Percentiles rank a stretch among this genome's conserved stretches.
Evolutionary conservation across 2,888 invertebrate genomes (phyloP).

Genomic region (Sepiola atlantica): DNA sequence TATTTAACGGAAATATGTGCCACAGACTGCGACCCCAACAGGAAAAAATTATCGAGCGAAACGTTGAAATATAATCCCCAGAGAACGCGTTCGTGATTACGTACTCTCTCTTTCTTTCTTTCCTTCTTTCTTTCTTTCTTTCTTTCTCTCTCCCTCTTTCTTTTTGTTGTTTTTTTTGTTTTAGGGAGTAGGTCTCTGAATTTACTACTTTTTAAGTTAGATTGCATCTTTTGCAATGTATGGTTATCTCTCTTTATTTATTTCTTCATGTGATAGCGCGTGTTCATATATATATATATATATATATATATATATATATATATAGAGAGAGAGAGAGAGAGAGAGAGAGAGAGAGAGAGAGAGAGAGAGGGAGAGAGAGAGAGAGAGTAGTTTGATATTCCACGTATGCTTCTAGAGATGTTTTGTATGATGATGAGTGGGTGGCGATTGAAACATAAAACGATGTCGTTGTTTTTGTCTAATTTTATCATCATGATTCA

Average conservation of each 20-base stretch:
- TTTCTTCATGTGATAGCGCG: not conserved
- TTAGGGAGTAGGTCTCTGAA: not conserved
- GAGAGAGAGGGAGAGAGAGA: too few relatives aligned
- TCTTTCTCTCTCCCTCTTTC: not conserved
- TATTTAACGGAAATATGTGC: conserved; percentile 32
- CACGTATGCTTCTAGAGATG: too few relatives aligned
- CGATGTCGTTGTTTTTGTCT: too few relatives aligned
- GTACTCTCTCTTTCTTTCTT: not conserved
- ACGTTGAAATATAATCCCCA: conserved; percentile 12
- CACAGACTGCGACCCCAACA: conserved; percentile 32
- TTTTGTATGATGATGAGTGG: too few relatives aligned
- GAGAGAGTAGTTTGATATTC: too few relatives aligned
- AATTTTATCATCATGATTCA: too few relatives aligned
- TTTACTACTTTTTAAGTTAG: not conserved
- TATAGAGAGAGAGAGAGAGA: too few relatives aligned
- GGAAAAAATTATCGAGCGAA: conserved; percentile 24
- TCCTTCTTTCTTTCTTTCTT: not conserved
- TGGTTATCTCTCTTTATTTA: not conserved
- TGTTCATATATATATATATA: not conserved
- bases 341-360: too few relatives aligned
- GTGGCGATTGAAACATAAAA: not conserved
- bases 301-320: not conserved
- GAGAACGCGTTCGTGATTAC: not conserved
- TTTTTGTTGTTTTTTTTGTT: not conserved
- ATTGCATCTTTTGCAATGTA: not conserved